A percentile compares a stretch with the other conserved stretches of the same genome.
Conservation (phyloP, 2,888 invertebrate genomes). For the Catocala nupta region DNA sequence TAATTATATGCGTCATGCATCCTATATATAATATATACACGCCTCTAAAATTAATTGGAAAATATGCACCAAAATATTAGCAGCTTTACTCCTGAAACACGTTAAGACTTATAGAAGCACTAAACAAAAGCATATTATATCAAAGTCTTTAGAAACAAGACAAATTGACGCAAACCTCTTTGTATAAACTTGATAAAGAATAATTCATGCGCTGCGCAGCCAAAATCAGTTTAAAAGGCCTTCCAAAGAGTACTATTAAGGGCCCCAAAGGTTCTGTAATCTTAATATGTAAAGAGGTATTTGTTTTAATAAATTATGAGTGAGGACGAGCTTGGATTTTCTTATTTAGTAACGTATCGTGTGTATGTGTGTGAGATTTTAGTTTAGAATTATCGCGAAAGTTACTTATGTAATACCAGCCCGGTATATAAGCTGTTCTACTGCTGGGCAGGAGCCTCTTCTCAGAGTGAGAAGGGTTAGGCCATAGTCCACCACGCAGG, state of each 20-base stretch:
- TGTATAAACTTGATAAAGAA: slow-evolving; percentile 32
- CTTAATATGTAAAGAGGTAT: slow-evolving; percentile 42
- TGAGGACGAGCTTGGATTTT: slow-evolving; percentile 10
- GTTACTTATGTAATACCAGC: neutral
- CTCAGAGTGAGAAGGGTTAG: no score
- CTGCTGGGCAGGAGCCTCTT: no score
- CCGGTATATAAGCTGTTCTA: no score
- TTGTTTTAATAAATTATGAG: slow-evolving; percentile 42
- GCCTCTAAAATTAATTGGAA: no score
- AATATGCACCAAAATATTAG: no score
- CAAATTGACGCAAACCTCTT: slow-evolving; percentile 19
- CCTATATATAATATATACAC: no score
- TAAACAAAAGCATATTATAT: slow-evolving; percentile 1
- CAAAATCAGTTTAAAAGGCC: slow-evolving; percentile 38
- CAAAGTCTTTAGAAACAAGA: slow-evolving; percentile 20
- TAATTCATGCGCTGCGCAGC: slow-evolving; percentile 38
- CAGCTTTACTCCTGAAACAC: no score
- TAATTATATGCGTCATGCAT: no score
- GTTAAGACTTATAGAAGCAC: no score
- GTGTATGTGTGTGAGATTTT: neutral
- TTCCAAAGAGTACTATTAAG: slow-evolving; percentile 29
- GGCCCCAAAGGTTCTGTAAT: slow-evolving; percentile 29
- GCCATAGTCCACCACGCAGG: no score
- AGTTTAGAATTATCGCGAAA: slow-evolving; percentile 1
- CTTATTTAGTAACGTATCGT: slow-evolving; percentile 3